Evolutionary conservation across 2,113 vertebrate species (phyloP).

Genomic region (Peromyscus polionotus): DNA sequence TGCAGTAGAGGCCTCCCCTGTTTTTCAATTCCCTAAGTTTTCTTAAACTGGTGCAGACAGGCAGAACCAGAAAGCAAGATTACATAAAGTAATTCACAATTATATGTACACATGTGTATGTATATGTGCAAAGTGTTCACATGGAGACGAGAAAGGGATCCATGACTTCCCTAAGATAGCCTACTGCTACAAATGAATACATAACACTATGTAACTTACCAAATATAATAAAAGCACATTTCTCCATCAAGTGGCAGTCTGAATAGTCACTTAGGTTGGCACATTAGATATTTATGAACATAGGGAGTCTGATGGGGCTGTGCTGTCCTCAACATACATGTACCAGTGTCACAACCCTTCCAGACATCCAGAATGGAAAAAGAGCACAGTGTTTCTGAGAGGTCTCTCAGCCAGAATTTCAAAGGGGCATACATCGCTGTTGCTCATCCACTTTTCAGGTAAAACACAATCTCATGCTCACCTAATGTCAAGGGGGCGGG

Average conservation of each 20-base stretch:
- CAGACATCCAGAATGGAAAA: not conserved
- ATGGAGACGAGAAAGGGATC: constrained; percentile 4
- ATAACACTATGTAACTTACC: not conserved
- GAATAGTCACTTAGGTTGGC: not conserved
- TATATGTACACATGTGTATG: not conserved
- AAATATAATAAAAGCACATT: not conserved
- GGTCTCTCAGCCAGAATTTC: not conserved
- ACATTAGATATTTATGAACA: not conserved
- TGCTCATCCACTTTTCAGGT: not conserved
- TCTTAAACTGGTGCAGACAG: not conserved
- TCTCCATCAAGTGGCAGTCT: not conserved
- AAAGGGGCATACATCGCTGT: not conserved
- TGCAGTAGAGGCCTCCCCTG: not conserved
- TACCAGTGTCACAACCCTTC: not conserved
- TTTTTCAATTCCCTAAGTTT: not conserved
- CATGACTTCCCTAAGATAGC: not conserved
- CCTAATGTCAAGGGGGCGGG: not conserved
- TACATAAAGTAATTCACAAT: not conserved
- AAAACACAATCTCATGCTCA: not conserved
- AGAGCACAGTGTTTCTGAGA: not conserved
- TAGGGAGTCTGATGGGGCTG: not conserved
- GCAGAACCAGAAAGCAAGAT: not conserved
- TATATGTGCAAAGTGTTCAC: not conserved
- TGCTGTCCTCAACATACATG: not conserved
- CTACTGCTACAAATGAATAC: not conserved